Evolutionary conservation across 1,140 invertebrate species (phyloP), one percentile per base, ranked within the genome.

Genomic region (Harlomillsia oculata): DNA sequence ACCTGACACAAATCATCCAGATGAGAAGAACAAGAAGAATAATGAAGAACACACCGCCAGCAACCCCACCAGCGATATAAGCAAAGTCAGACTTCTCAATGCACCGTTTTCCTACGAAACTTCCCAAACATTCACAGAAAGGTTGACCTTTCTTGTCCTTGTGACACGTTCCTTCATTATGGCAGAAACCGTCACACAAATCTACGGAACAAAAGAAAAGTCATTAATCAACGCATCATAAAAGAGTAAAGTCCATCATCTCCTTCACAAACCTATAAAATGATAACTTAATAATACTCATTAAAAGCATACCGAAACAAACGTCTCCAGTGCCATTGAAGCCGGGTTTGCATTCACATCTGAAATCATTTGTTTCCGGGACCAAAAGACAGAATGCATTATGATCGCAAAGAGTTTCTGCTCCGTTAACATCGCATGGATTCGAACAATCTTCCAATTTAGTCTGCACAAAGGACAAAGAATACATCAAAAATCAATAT

Each of bases 1-100:
- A 86, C 82, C 86, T 85, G 32, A 89, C 89, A 71, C 91, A 95
- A 66, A 95, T 95, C 91, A 95, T 95, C 90, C 91, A 95, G 48
- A 95, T 88, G 14, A 95, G 80, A 32, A 95, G 76, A 4, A 92
- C 88, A 53, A 94, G 82, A 65, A 95, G 82, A 59, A 95, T 93
- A 56, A 94, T 84, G 66, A 94, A 83, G 57, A 92, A 85, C 20
- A 94, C 89, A 13, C 86, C 85, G 16, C 86, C 88, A 23, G 90
- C 87, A 58, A 94, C 91, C 16, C 91, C 90, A 11, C 89, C 88
- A 20, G 89, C 89, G 56, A 94, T 91, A 71, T 94, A 95, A 4
- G 90, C 89, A 71, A 95, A 94, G 67, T 93, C 87, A 1, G 88
- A 91, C 69, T 93, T 93, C 65, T 90, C 87, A 4, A 83, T 79